Percentiles rank a stretch among this genome's conserved stretches.
These are phyloP conservation scores for Arctocebus calabarensis DNA, from an alignment of 2,797 vertebrate species.

Conservation along the genomic window DNA sequence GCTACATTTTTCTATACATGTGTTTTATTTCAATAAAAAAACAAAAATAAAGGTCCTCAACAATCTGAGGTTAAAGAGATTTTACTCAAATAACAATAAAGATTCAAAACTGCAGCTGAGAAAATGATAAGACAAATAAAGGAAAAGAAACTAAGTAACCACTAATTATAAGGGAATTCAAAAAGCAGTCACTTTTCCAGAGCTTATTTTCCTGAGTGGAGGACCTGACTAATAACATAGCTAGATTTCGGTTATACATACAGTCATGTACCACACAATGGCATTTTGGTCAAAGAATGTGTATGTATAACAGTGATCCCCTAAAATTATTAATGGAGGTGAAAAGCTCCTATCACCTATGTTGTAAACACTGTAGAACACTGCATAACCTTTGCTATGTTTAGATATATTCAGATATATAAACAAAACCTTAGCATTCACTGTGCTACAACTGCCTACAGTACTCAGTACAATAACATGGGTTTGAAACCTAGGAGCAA, in stretches of 20 bases:
- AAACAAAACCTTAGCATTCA: not conserved
- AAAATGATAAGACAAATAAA: conserved; percentile 54
- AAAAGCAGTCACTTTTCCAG: conserved; percentile 46
- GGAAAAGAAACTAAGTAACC: conserved; percentile 49
- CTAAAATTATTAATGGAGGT: not conserved
- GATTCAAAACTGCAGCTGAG: conserved; percentile 55
- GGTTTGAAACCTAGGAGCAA: not conserved
- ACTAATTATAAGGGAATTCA: conserved; percentile 45
- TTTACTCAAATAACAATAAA: conserved; percentile 44
- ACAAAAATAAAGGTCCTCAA: not conserved
- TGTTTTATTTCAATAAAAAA: conserved; percentile 62
- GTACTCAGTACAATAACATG: not conserved
- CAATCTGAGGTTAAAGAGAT: not conserved
- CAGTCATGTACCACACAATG: not conserved
- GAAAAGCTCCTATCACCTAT: not conserved
- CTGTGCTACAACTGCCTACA: not conserved
- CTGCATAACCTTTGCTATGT: not conserved
- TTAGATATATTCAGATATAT: not conserved
- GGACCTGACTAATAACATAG: conserved; percentile 35
- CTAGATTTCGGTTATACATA: not conserved
- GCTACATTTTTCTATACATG: conserved; percentile 34
- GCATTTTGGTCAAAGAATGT: not conserved
- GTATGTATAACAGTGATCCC: not conserved
- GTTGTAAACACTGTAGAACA: not conserved
- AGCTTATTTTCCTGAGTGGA: conserved; percentile 6